phyloP scores from a whole-genome alignment of 2,797 vertebrate species.

The Mallotus villosus region DNA sequence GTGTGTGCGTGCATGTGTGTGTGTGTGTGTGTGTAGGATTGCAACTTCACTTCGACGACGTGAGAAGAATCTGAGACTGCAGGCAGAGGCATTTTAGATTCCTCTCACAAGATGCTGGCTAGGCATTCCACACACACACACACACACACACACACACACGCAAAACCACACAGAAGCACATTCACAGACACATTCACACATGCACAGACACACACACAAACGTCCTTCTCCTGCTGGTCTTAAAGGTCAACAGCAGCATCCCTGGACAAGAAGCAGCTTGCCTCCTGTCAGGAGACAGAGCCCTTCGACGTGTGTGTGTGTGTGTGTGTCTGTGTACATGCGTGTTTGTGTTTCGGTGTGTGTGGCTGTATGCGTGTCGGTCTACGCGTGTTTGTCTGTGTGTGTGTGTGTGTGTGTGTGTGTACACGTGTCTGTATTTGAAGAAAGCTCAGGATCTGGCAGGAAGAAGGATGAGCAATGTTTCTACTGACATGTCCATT shows the following conservation, averaged over 20 bases:
- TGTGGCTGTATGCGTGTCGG: neutral
- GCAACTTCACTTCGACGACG: too few relatives aligned
- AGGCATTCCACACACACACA: neutral
- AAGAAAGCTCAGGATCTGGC: neutral
- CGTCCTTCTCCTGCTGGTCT: neutral
- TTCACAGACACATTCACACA: neutral
- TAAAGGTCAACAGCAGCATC: neutral
- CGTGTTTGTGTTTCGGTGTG: neutral
- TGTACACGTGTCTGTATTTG: neutral
- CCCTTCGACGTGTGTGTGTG: neutral
- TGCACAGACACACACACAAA: neutral
- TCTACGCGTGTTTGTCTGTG: neutral
- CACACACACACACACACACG: neutral
- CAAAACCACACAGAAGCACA: neutral
- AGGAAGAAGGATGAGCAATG: neutral
- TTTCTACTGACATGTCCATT: too few relatives aligned
- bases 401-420: neutral
- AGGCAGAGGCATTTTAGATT: neutral
- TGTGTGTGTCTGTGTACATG: neutral
- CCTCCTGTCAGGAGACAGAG: neutral
- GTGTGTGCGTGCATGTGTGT: neutral
- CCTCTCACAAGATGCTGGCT: slow-evolving; percentile 12
- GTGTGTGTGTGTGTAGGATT: neutral
- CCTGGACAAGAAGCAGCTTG: neutral
- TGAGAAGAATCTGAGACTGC: too few relatives aligned